These are phyloP conservation scores for Diglossa cyanea DNA, from an alignment of 2,797 vertebrate species.

Conservation along the genomic window DNA sequence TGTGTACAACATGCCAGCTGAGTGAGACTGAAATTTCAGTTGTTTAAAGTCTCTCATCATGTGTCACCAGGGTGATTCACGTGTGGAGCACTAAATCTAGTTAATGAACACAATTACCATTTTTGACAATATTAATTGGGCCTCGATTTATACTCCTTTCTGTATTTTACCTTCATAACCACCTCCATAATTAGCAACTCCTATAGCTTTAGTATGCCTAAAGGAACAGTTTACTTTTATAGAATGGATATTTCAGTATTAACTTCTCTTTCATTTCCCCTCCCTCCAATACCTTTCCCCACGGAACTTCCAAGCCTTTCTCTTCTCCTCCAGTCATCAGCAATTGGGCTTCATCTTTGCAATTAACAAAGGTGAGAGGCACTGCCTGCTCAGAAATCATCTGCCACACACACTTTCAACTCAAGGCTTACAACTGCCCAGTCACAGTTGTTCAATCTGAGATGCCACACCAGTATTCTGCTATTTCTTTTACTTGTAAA, in stretches of 20 bases:
- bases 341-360: neutral
- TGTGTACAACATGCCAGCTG: neutral
- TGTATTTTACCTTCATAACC: constrained; percentile 12
- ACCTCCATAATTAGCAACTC: neutral
- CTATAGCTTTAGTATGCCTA: neutral
- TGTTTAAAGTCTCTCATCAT: neutral
- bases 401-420: neutral
- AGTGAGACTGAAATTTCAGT: neutral
- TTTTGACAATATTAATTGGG: constrained; percentile 45
- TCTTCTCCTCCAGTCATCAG: neutral
- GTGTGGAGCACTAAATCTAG: neutral
- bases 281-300: neutral
- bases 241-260: neutral
- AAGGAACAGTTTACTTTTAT: neutral
- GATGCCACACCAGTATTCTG: neutral
- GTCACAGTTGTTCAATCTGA: neutral
- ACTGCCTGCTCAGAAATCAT: neutral
- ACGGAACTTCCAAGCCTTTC: neutral
- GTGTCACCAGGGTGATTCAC: constrained; percentile 36
- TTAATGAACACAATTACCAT: constrained; percentile 31
- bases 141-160: neutral
- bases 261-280: neutral
- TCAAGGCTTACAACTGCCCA: neutral
- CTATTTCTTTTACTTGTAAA: neutral
- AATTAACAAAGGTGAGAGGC: neutral